phyloP scores from a whole-genome alignment of 2,888 invertebrate species.

The Drosophila setosimentum region DNA sequence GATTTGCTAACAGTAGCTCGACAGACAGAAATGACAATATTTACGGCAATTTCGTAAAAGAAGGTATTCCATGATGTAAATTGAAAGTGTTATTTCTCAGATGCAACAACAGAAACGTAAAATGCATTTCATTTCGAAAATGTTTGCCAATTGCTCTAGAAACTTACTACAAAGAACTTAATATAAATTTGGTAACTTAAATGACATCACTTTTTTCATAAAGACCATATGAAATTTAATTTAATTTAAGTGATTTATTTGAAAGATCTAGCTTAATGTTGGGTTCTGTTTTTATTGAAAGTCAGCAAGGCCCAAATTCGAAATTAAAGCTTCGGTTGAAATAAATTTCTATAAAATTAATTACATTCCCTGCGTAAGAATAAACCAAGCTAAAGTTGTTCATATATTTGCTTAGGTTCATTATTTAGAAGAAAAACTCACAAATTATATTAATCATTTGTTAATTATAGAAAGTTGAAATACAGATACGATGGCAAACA shows the following conservation, averaged over 20 bases:
- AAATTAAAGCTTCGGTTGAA: background rate
- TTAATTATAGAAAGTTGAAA: slow-evolving; percentile 35
- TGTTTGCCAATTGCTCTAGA: background rate
- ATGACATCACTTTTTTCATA: background rate
- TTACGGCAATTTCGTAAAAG: background rate
- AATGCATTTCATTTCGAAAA: background rate
- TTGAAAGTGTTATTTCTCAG: background rate
- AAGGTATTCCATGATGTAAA: background rate
- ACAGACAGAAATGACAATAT: background rate
- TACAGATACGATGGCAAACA: background rate
- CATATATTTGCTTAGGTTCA: slow-evolving; percentile 20
- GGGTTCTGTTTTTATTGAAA: background rate
- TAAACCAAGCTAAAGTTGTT: slow-evolving; percentile 3
- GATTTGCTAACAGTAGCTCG: background rate
- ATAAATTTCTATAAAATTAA: background rate
- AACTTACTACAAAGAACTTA: no score
- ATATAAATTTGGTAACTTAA: background rate
- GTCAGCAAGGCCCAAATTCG: background rate
- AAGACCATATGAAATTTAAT: background rate
- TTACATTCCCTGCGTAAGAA: background rate
- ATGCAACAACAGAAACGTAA: background rate
- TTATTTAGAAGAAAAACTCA: background rate
- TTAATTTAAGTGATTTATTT: background rate
- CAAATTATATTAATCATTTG: slow-evolving; percentile 30
- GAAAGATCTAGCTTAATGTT: background rate